phyloP scores from a whole-genome alignment of 2,113 vertebrate genomes.

The Coryphaenoides rupestris region DNA sequence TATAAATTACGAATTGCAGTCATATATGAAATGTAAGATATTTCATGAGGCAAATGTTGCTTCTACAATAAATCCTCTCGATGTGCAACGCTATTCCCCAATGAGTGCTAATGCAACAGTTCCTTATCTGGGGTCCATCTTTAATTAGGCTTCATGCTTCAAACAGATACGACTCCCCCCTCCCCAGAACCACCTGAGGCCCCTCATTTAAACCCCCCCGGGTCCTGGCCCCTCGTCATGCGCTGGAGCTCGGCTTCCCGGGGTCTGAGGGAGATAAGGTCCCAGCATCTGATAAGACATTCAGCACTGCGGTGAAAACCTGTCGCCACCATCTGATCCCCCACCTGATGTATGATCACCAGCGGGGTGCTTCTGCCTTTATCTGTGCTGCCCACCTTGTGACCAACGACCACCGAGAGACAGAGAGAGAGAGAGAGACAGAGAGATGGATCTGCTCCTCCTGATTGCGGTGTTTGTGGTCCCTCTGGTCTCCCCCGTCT shows the following conservation, averaged over 20 bases:
- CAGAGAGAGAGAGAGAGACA: too few species aligned
- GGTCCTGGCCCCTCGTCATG: constrained; percentile 22
- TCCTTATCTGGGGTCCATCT: neutral
- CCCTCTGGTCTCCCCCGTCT: constrained; percentile 45
- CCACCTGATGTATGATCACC: constrained; percentile 13
- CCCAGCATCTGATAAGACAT: constrained; percentile 25
- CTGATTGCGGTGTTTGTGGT: constrained; percentile 49
- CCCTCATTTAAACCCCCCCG: neutral
- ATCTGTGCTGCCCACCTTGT: constrained; percentile 50
- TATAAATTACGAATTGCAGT: too few species aligned
- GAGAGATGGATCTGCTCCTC: constrained; percentile 52
- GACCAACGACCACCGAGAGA: constrained; percentile 8
- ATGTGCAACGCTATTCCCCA: neutral
- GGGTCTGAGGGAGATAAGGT: constrained; percentile 61
- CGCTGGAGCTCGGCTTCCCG: constrained; percentile 31
- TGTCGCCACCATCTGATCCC: constrained; percentile 21
- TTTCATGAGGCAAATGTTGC: neutral
- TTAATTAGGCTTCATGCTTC: neutral
- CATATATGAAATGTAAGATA: too few species aligned
- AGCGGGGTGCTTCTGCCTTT: constrained; percentile 23
- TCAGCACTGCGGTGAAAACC: constrained; percentile 19
- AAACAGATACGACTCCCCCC: neutral
- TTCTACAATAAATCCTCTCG: neutral
- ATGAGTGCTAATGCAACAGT: neutral
- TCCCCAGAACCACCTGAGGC: neutral